Base-by-base conservation (phyloP, 2,797 vertebrate genomes). In the Pelobates cultripes region DNA sequence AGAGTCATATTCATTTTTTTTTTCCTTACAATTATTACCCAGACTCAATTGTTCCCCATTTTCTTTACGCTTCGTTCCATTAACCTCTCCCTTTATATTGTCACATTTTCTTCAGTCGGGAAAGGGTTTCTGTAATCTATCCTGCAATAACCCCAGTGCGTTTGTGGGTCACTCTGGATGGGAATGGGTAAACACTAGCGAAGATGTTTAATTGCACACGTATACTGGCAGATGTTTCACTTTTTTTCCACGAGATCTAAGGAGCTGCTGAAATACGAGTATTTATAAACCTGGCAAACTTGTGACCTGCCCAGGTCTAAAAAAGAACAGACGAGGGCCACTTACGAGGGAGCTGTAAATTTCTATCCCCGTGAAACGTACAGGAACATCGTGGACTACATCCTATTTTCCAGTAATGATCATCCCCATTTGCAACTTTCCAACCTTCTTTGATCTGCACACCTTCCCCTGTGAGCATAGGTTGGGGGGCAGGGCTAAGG, bases 151-250 rank as follows among this genome's bases (percentile, higher is more conserved):
- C 80, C 61, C 63, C 12, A 41, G 8, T 7, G 6, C 17, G 17
- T 53, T 63, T 67, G 17, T 69, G 47, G 60, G 75, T 40, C 51
- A 12, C 45, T 55, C 75, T 17, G 70, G 80, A 55, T 73, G 80
- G 8, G 74, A 82, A 77, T 43, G 80, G 80, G 74, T 77, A 72
- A 82, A 74, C 67, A 63, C 79, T 44, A 14, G 55, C 63, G 80
- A 77, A 57, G 86, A 83, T 87, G 88, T 87, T 88, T 88, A 85
- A 85, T 87, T 82, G 80, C 68, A 84, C 85, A 86, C 81, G 80
- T 70, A 82, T 85, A 85, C 87, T 88, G 86, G 87, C 89, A 88
- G 88, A 88, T 87, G 87, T 84, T 91, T 91, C 76, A 68, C 78
- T 86, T 28, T 84, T 61, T 77, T 89, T 87, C 42, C 80, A 78